A percentile compares a stretch with the other conserved stretches of the same genome.
Evolutionary conservation across 1,140 invertebrate genomes (phyloP).

Genomic region (Lerema accius): DNA sequence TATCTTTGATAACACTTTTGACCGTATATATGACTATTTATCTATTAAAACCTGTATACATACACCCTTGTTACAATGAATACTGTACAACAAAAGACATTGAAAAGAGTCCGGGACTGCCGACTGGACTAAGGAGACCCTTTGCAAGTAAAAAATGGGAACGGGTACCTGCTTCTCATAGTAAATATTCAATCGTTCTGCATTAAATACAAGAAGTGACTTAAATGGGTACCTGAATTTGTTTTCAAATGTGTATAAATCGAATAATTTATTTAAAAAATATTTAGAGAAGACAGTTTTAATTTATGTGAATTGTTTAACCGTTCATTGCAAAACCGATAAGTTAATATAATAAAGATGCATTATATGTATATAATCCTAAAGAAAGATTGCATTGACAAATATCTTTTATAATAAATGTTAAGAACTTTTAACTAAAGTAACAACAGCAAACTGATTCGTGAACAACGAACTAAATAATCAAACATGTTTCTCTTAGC

Average conservation of each 20-base stretch:
- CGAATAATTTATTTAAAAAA: too few species aligned
- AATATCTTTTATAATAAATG: too few species aligned
- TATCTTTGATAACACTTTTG: conserved; percentile 6
- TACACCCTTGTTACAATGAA: conserved; percentile 21
- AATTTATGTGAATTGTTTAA: too few species aligned
- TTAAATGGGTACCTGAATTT: too few species aligned
- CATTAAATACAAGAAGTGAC: conserved; percentile 11
- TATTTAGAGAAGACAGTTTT: too few species aligned
- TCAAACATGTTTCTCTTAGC: conserved; percentile 72
- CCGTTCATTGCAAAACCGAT: too few species aligned
- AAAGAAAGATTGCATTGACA: too few species aligned
- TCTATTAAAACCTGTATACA: too few species aligned
- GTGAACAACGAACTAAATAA: conserved; percentile 74
- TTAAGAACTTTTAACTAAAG: not conserved
- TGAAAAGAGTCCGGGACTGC: conserved; percentile 40
- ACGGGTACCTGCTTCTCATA: conserved; percentile 63
- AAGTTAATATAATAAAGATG: conserved; percentile 3
- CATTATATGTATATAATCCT: too few species aligned
- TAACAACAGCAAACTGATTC: conserved; percentile 11
- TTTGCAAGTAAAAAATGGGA: conserved; percentile 62
- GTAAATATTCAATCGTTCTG: conserved; percentile 21
- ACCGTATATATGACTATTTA: too few species aligned
- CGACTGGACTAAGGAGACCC: conserved; percentile 43
- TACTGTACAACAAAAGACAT: conserved; percentile 39
- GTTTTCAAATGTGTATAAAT: too few species aligned